Evolutionary conservation across 2,797 vertebrate genomes (phyloP).

Genomic region (Echeneis naucrates): DNA sequence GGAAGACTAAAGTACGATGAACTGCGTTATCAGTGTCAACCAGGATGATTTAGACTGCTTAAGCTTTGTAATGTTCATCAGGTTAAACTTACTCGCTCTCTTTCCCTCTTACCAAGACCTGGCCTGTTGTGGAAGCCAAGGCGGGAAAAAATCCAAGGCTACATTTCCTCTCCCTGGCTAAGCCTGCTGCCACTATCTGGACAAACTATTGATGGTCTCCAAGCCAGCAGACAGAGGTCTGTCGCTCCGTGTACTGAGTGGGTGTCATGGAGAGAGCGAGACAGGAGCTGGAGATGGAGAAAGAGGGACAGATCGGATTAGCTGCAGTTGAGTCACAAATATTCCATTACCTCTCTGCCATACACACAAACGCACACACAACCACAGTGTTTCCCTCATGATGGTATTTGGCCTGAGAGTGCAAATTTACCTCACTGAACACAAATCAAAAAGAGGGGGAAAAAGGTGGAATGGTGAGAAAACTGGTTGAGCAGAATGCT

Average conservation of each 20-base stretch:
- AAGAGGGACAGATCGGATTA: constrained; percentile 74
- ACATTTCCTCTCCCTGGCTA: constrained; percentile 72
- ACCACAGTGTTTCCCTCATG: not conserved
- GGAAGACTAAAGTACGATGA: constrained; percentile 1
- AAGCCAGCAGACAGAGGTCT: constrained; percentile 67
- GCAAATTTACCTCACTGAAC: constrained; percentile 43
- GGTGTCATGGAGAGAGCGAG: constrained; percentile 59
- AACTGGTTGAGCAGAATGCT: constrained; percentile 60
- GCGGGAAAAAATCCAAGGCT: constrained; percentile 61
- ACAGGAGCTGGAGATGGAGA: constrained; percentile 61
- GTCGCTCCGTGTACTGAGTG: constrained; percentile 66
- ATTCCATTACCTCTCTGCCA: constrained; percentile 73
- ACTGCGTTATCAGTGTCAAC: constrained; percentile 43
- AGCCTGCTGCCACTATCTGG: constrained; percentile 74
- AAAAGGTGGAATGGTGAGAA: constrained; percentile 45
- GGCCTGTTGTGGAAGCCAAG: constrained; percentile 54
- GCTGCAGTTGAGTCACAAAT: constrained; percentile 58
- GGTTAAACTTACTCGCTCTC: constrained; percentile 22
- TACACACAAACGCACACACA: constrained; percentile 21
- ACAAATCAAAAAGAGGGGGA: constrained; percentile 34
- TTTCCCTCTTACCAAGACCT: constrained; percentile 38
- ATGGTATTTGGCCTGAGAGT: constrained; percentile 35
- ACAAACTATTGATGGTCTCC: constrained; percentile 70
- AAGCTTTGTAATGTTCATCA: constrained; percentile 41
- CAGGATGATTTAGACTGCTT: constrained; percentile 55